phyloP scores from a whole-genome alignment of 2,113 vertebrate genomes.

The Cyprinus carpio region DNA sequence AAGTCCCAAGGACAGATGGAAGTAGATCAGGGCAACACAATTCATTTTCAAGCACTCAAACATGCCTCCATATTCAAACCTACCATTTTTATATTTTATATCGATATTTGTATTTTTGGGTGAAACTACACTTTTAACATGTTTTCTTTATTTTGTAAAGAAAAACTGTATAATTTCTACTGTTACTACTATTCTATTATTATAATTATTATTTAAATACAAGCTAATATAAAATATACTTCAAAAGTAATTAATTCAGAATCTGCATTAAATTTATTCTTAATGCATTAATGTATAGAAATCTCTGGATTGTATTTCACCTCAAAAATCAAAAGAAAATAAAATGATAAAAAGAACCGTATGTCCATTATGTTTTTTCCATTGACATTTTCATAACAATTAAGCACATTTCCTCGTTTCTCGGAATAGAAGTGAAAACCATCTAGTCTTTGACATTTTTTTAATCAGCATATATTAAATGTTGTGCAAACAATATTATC shows the following conservation, averaged over 20 bases:
- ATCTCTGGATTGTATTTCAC: neutral
- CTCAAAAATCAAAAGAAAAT: neutral
- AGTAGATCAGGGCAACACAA: neutral
- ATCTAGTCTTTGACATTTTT: neutral
- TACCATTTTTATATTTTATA: neutral
- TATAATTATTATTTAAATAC: neutral
- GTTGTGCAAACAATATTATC: neutral
- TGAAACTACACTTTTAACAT: neutral
- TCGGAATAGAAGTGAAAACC: neutral
- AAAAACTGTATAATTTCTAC: neutral
- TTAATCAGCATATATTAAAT: neutral
- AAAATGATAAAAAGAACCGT: too few species aligned
- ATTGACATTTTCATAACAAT: too few species aligned
- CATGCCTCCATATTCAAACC: neutral
- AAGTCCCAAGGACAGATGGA: conserved; percentile 40
- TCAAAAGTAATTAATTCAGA: neutral
- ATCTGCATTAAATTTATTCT: too few species aligned
- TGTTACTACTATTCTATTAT: neutral
- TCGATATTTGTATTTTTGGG: neutral
- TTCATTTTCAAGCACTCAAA: neutral
- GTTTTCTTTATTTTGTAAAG: too few species aligned
- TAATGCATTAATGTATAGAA: neutral
- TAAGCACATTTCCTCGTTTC: too few species aligned
- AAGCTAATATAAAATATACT: neutral
- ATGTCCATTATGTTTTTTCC: too few species aligned